Base-by-base conservation (phyloP, 23 tunicate species). In the Clavelina lepadiformis region DNA sequence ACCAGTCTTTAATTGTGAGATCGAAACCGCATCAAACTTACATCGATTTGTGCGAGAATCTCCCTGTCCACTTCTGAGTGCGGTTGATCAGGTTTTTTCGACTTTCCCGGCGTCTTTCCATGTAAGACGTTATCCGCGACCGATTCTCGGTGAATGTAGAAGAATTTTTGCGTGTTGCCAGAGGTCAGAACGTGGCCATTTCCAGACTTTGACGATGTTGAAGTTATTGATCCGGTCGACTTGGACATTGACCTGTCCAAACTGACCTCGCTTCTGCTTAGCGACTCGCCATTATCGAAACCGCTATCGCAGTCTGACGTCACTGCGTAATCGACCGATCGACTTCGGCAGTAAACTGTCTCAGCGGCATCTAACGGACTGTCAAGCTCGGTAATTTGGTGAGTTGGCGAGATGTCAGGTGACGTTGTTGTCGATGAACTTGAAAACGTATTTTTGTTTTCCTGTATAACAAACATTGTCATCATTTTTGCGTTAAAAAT, bases 291-390 rank as follows among this genome's bases (percentile, higher is more conserved):
- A 61, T 78, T 78, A 69, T 78, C 84, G 62, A 78, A 78, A 6
- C 84, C 84, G 51, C 84, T 78, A 44, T 78, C 84, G 58, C 84
- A 78, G 55, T 78, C 84, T 25, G 84, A 78, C 21, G 84, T 78
- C 47, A 78, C 66, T 30, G 75, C 69, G 25, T 31, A 51, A 45
- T 78, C 84, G 3, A 68, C 47, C 30, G 84, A 68, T 18, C 61
- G 75, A 21, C 51, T 67, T 44, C 75, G 74, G 49, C 54, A n/a
- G n/a, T n/a, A n/a, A n/a, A n/a, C n/a, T n/a, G n/a, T n/a, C n/a
- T n/a, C n/a, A n/a, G n/a, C n/a, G n/a, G n/a, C n/a, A n/a, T n/a
- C n/a, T n/a, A n/a, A n/a, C n/a, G n/a, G n/a, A n/a, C n/a, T n/a
- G n/a, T n/a, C n/a, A n/a, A n/a, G n/a, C n/a, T n/a, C n/a, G n/a